Conservation (phyloP, 2,797 vertebrate genomes). For the Momotus momota region DNA sequence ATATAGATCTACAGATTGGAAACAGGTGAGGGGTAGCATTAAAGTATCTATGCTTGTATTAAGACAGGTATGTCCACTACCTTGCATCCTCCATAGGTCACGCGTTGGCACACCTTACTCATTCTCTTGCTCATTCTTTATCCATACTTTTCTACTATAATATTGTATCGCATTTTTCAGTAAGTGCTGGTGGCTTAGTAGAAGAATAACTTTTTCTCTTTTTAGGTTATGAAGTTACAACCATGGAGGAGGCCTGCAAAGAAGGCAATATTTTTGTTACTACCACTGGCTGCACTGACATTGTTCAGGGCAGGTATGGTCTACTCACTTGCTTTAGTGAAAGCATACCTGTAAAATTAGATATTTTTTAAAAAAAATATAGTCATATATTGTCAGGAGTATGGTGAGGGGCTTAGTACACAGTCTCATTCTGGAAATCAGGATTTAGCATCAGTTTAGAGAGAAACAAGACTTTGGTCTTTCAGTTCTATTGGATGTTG, state of each 20-base stretch:
- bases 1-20: background rate
- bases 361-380: background rate
- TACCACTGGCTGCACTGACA: conserved; percentile 94
- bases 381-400: background rate
- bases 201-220: background rate
- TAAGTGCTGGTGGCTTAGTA: background rate
- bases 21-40: background rate
- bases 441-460: background rate
- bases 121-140: background rate
- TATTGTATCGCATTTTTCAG: background rate
- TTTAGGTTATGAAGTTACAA: conserved; percentile 96
- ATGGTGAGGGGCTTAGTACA: background rate
- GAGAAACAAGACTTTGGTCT: background rate
- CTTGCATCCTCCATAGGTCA: background rate
- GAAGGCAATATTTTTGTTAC: conserved; percentile 99
- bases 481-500: background rate
- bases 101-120: background rate
- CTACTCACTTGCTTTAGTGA: background rate
- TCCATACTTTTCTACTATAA: background rate
- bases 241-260: conserved; percentile 96
- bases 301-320: conserved; percentile 90
- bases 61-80: background rate
- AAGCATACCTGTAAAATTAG: background rate
- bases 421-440: background rate
- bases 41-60: background rate